phyloP scores from a whole-genome alignment of 2,113 vertebrate species.

The Chinchilla lanigera region DNA sequence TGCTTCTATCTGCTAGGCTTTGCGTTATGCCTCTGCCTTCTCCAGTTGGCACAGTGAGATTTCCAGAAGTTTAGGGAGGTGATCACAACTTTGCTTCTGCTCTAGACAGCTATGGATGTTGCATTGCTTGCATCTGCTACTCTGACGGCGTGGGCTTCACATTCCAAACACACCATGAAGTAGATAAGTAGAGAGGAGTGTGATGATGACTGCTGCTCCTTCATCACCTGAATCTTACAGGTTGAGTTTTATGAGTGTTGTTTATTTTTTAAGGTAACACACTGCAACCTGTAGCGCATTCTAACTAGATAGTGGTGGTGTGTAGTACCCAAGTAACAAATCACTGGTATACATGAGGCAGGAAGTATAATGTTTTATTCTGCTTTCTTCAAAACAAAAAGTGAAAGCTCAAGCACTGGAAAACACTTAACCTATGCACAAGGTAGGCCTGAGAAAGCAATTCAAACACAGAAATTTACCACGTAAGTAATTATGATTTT shows the following conservation, averaged over 20 bases:
- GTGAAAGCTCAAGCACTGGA: not conserved
- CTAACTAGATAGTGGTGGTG: not conserved
- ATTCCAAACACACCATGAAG: not conserved
- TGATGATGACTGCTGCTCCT: not conserved
- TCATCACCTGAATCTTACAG: not conserved
- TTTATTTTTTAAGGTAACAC: not conserved
- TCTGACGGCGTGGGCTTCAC: not conserved
- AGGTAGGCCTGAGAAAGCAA: not conserved
- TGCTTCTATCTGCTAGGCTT: not conserved
- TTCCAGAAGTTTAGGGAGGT: not conserved
- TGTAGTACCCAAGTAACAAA: not conserved
- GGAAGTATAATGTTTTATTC: not conserved
- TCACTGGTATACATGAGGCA: not conserved
- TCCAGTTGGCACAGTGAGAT: not conserved
- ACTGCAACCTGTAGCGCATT: not conserved
- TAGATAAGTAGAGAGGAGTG: not conserved
- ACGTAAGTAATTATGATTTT: not conserved
- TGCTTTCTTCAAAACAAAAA: not conserved
- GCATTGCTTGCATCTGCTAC: not conserved
- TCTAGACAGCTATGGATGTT: not conserved
- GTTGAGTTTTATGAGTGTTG: not conserved
- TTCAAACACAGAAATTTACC: not conserved
- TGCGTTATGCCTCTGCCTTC: not conserved
- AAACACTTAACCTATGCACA: not conserved
- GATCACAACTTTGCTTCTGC: not conserved